phyloP scores from a whole-genome alignment of 2,888 invertebrate genomes.

The Tetramorium bicarinatum region DNA sequence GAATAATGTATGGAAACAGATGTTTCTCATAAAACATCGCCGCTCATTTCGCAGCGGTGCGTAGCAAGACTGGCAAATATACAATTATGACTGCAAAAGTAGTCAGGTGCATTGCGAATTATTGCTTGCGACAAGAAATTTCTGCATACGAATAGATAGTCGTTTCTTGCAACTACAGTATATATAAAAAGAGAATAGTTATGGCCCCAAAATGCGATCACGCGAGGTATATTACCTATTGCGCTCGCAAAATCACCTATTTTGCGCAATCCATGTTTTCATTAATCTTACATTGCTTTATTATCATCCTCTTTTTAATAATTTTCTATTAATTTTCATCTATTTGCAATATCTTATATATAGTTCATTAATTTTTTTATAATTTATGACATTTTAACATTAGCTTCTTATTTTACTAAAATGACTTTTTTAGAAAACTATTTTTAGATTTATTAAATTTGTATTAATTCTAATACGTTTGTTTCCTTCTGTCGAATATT shows the following conservation, averaged over 20 bases:
- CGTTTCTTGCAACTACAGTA: neutral
- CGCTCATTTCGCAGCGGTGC: neutral
- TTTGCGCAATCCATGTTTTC: neutral
- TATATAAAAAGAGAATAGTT: neutral
- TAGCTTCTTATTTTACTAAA: neutral
- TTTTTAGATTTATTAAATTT: neutral
- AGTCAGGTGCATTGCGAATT: slow-evolving; percentile 17
- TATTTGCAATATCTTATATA: neutral
- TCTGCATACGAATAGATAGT: slow-evolving; percentile 7
- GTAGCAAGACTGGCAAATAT: slow-evolving; percentile 17
- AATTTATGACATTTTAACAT: neutral
- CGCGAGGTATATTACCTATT: slow-evolving; percentile 21
- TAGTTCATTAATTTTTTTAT: neutral
- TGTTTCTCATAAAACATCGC: slow-evolving; percentile 20
- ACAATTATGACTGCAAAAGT: slow-evolving; percentile 1
- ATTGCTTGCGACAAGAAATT: slow-evolving; percentile 4
- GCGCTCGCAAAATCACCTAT: neutral
- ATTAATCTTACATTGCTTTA: neutral
- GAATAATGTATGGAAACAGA: slow-evolving; percentile 7
- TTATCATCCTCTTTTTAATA: neutral
- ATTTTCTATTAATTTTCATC: neutral
- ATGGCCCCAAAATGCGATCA: slow-evolving; percentile 20
- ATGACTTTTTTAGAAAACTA: neutral
- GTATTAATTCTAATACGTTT: neutral
- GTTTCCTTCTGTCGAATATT: neutral